Percentiles rank a stretch among this genome's conserved stretches.
These are phyloP conservation scores for Bombus waltoni DNA, from an alignment of 1,140 invertebrate genomes.

Conservation along the genomic window DNA sequence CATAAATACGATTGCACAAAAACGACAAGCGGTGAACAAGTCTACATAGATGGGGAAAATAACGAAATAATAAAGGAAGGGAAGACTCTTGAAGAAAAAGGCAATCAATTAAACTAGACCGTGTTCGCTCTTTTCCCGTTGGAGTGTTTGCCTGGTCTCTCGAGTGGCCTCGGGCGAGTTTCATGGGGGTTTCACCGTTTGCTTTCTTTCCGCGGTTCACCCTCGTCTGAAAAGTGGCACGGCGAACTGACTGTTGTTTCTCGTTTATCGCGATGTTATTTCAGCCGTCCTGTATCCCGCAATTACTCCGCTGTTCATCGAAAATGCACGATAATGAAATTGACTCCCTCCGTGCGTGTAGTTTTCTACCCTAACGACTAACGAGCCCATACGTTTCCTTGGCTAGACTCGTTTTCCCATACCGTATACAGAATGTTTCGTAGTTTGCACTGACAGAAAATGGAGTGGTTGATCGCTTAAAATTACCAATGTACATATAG, in stretches of 20 bases:
- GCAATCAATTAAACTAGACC: slow-evolving; percentile 76
- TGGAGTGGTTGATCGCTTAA: neutral
- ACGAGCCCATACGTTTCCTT: neutral
- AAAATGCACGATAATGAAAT: slow-evolving; percentile 44
- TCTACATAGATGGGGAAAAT: neutral
- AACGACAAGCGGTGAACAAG: too few relatives aligned
- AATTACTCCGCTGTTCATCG: slow-evolving; percentile 43
- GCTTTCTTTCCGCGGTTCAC: slow-evolving; percentile 59
- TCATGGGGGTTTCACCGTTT: slow-evolving; percentile 61
- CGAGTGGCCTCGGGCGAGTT: slow-evolving; percentile 57
- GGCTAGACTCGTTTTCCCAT: neutral
- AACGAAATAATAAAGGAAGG: slow-evolving; percentile 21
- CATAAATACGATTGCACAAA: neutral
- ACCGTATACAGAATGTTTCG: neutral
- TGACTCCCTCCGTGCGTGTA: neutral
- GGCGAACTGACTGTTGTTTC: slow-evolving; percentile 61
- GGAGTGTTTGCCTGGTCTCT: slow-evolving; percentile 75
- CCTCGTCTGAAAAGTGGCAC: slow-evolving; percentile 43
- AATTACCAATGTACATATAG: too few relatives aligned
- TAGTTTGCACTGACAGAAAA: neutral
- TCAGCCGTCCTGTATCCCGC: slow-evolving; percentile 54
- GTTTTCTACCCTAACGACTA: slow-evolving; percentile 26
- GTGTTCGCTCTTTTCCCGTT: slow-evolving; percentile 52
- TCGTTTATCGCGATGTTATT: slow-evolving; percentile 71
- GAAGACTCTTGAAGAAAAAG: slow-evolving; percentile 55